These are phyloP conservation scores for Sesamia inferens DNA, from an alignment of 2,888 invertebrate species.

Conservation along the genomic window DNA sequence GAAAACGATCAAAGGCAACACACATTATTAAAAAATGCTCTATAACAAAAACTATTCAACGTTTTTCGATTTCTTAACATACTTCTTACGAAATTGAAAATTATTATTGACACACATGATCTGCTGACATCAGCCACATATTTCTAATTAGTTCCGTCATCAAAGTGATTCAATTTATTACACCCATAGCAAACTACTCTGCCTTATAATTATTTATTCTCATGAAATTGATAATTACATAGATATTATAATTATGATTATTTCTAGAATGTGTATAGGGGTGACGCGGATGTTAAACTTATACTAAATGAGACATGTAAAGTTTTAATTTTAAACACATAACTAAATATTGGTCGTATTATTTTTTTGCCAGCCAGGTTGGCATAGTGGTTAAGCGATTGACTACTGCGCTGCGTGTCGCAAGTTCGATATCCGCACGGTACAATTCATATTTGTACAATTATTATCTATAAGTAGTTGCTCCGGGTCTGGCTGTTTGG, in stretches of 20 bases:
- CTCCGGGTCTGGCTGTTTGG: too few relatives aligned
- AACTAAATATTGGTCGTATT: background rate
- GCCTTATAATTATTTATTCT: constrained; percentile 62
- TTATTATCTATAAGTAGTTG: too few relatives aligned
- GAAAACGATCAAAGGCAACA: too few relatives aligned
- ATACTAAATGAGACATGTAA: constrained; percentile 33
- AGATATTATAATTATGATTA: constrained; percentile 49
- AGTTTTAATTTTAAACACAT: background rate
- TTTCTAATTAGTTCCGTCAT: constrained; percentile 48
- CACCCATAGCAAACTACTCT: constrained; percentile 38
- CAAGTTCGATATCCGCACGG: too few relatives aligned
- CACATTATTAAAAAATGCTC: too few relatives aligned
- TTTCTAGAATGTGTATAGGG: constrained; percentile 48
- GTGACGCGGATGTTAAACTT: constrained; percentile 19
- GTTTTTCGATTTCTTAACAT: background rate
- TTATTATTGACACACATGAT: constrained; percentile 28
- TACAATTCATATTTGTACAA: too few relatives aligned
- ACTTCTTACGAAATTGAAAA: background rate
- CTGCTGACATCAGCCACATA: constrained; percentile 18
- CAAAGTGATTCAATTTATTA: constrained; percentile 50
- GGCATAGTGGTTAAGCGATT: too few relatives aligned
- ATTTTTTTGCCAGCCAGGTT: too few relatives aligned
- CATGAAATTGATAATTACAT: constrained; percentile 59
- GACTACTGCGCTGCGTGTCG: too few relatives aligned
- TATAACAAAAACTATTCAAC: background rate